Evolutionary conservation across 2,113 vertebrate species (phyloP), one percentile per base, ranked within the genome.

Genomic region (Oncorhynchus mykiss): DNA sequence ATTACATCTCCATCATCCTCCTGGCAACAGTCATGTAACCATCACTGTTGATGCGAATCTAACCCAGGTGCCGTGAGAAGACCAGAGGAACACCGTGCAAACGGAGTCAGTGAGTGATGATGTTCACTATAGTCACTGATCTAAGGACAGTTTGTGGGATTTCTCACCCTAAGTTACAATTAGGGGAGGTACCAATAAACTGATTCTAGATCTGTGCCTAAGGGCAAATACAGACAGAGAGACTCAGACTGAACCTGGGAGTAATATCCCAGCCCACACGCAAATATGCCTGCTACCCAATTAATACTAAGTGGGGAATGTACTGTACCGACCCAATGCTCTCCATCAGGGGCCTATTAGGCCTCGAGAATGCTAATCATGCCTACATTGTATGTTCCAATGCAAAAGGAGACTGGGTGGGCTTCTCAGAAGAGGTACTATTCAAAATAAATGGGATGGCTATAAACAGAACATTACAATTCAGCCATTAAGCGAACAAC

Each of bases 1-100:
- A 90, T 91, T 90, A 89, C 85, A 87, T 85, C 84, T 90, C 14
- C 51, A 54, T 54, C 87, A 81, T 85, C 79, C 74, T 81, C 82
- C 84, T 91, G 83, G 81, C 91, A 87, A 85, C 75, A 86, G 27
- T 81, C 73, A 27, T 20, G 31, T 9, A 13, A 78, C 78, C 77
- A 80, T 88, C 87, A 81, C 89, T 86, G 87, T 91, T 88, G 90
- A 84, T 82, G 80, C 79, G 62, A 76, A 89, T 45, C 89, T 85
- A 90, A 84, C 78, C 72, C 81, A 82, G 31, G 78, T 80, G 83
- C 78, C 80, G 85, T 87, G 81, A 89, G 86, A 90, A 86, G 73
- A 86, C 75, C 62, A 29, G 80, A 80, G 62, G 67, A 79, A 75
- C 79, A 86, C 7, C 60, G 67, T 51, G 12, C 3, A 60, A 54